Base-by-base conservation (phyloP, 1,140 invertebrate genomes). In the Trachelipus rathkii region DNA sequence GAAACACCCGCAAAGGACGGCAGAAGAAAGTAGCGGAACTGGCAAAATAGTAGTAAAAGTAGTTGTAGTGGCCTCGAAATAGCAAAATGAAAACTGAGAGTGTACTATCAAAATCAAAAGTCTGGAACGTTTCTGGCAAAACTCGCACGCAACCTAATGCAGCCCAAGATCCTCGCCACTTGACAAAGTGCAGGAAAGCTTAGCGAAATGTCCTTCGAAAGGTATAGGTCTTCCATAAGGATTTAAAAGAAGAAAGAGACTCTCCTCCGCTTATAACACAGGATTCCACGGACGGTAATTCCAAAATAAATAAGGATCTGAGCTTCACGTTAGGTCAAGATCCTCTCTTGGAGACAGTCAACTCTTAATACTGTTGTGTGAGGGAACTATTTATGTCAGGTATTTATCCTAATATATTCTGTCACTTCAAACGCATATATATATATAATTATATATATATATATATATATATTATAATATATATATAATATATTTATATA, bases 191-290 rank as follows among this genome's bases (percentile, higher is more conserved):
- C 50, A 77, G 71, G 13, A 67, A 15, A 46, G 45, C 44, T 24
- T 33, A 6, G 33, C 67, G 43, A 33, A 44, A 44, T 8, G n/a
- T 24, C 68, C 68, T 45, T 33, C 66, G 33, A 44, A 44, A 10
- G 10, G 23, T 45, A 6, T 13, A 6, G 71, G 21, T 46, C 72
- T 44, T 19, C n/a, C n/a, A 19, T 24, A 45, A 21, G 43, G 60
- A 73, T 11, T 15, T 46, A 21, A 74, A 76, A 33, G 82, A 82
- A 72, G 89, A 90, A 68, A 87, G 89, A 71, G 89, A 91, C 77
- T 90, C 89, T 23, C 91, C 33, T 91, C 89, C 84, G 91, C 91
- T 71, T 92, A 92, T 82, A 93, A 92, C 81, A 92, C 91, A 0
- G 92, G 91, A 91, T 77, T 90, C 89, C 1, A 91, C 90, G 81